Conservation (phyloP, 2,888 invertebrate species). For the Platycnemis pennipes region DNA sequence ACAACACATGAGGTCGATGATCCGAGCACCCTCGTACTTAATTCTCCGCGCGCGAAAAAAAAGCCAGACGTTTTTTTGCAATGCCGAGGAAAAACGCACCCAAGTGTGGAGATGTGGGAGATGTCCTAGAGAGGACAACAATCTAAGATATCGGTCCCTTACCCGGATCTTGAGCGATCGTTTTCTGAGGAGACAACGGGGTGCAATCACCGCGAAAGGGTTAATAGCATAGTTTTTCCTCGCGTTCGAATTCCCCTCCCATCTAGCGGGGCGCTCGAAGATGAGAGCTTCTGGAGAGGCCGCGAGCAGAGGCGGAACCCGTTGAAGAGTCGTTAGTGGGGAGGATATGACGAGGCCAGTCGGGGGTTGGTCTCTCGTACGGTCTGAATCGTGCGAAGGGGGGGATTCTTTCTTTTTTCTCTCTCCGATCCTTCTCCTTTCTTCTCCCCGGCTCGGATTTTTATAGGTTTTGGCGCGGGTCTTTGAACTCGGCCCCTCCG, state of each 20-base stretch:
- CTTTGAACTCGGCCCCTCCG: slow-evolving; percentile 27
- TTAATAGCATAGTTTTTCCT: not conserved
- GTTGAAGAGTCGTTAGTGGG: not conserved
- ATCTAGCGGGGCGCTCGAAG: too few species aligned
- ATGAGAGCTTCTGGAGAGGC: not conserved
- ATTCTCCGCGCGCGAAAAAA: not conserved
- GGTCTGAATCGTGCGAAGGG: not conserved
- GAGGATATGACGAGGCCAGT: too few species aligned
- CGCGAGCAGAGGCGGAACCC: not conserved
- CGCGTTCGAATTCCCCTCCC: too few species aligned
- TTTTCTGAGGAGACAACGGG: not conserved
- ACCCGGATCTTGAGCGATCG: not conserved
- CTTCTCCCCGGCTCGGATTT: not conserved
- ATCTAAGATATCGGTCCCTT: not conserved
- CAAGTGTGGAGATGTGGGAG: not conserved
- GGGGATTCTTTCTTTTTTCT: too few species aligned
- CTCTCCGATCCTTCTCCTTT: not conserved
- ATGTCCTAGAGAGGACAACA: not conserved
- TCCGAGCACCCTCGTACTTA: not conserved
- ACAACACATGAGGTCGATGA: not conserved
- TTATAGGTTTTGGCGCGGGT: not conserved
- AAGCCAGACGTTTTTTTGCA: not conserved
- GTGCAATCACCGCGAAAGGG: not conserved
- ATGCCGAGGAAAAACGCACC: not conserved
- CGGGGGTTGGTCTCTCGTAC: too few species aligned